phyloP scores from a whole-genome alignment of 2,797 vertebrate genomes.

The Eulemur albifrons region DNA sequence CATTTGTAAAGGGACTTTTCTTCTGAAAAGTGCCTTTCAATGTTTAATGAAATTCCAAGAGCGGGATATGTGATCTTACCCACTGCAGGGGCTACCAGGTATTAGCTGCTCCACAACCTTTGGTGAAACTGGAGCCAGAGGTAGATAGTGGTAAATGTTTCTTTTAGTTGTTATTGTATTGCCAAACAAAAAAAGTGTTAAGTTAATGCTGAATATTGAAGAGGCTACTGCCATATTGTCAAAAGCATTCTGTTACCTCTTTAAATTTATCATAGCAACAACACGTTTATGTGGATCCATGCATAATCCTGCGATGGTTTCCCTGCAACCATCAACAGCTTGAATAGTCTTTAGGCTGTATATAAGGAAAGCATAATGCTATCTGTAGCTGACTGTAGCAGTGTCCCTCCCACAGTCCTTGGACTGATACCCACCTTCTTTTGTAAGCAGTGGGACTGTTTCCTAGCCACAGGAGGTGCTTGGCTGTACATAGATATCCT shows the following conservation, averaged over 20 bases:
- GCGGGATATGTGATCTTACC: neutral
- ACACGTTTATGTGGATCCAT: neutral
- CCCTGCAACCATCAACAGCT: neutral
- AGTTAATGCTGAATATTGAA: neutral
- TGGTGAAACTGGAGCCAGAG: neutral
- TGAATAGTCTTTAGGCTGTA: neutral
- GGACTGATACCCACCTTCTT: neutral
- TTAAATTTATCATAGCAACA: neutral
- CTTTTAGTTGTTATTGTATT: neutral
- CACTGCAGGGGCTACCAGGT: neutral
- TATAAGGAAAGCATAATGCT: neutral
- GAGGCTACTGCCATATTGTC: neutral
- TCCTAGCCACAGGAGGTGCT: neutral
- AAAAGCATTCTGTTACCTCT: neutral
- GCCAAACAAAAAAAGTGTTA: neutral
- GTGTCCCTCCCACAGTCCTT: neutral
- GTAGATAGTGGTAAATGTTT: neutral
- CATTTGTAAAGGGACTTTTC: conserved; percentile 18
- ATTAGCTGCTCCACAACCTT: neutral
- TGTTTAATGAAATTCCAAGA: neutral
- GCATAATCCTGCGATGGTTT: neutral
- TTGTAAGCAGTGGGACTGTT: neutral
- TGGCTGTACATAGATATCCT: neutral
- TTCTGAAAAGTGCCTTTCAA: neutral
- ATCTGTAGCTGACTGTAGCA: neutral